Base-by-base conservation (phyloP, 2,797 vertebrate species). In the Ibycter americanus region DNA sequence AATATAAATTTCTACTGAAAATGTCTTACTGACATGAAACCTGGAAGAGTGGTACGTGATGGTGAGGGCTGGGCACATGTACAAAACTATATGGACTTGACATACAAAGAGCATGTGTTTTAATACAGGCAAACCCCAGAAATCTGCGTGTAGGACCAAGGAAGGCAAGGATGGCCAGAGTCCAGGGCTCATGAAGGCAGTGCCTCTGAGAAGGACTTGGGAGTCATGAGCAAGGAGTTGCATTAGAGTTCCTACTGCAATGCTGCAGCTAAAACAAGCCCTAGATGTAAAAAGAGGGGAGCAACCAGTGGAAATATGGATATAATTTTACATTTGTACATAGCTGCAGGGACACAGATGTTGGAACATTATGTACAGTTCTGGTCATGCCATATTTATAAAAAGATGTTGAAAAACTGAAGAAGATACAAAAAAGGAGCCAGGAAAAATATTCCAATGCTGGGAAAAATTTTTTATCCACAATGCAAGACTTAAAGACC, bases 331-430 rank as follows among this genome's bases (percentile, higher is more conserved):
- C 51, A 52, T 83, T 86, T 63, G 31, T 66, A 63, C 32, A 14
- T 66, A 89, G 46, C 32, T 84, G n/a, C 66, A 93, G 40, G 61
- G 70, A 87, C 34, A 79, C 62, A 94, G 62, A 94, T 87, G 62
- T 63, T 90, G 36, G 66, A 93, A 87, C 40, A 29, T 32, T 51
- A 79, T 15, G 19, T 89, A 66, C 47, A 36, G 63, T 51, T 80
- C 59, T 96, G 51, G 25, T 83, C 2, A 2, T 90, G 51, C 15
- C 2, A 3, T 55, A 55, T 73, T 91, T 90, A 55, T 72, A 70
- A 96, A 88, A 95, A 76, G 31, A 77, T 59, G 20, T 80, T 93
- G 77, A 80, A 95, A 96, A 94, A 79, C 20, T 79, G 70, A 91
- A 81, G 56, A 91, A 76, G 73, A 79, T 76, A 47, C 54, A 34